Base-by-base conservation (phyloP, 2,113 vertebrate species). In the Nycticorax nycticorax region DNA sequence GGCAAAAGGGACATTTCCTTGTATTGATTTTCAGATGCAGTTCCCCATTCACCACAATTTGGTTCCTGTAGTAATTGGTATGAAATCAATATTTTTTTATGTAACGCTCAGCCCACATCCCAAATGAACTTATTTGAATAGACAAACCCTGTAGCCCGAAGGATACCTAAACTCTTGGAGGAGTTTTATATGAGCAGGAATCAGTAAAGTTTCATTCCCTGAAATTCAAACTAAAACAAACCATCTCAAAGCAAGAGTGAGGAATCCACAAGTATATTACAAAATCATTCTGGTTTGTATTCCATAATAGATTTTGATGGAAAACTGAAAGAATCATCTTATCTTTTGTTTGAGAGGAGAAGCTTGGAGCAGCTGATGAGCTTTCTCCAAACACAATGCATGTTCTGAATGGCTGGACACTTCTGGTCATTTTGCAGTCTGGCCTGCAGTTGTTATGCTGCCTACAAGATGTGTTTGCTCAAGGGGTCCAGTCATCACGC, bases 401-500 rank as follows among this genome's bases (percentile, higher is more conserved):
- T 45, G 11, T 75, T 95, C 59, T 81, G 39, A 97, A 85, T 69
- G 68, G 35, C 20, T 91, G 90, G 73, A 82, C 69, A 33, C 43
- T 93, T 91, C 43, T 74, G 66, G 33, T 80, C n/a, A 3, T 80
- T 94, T 94, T 94, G 48, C 60, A 89, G 72, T 27, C 74, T 92
- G 86, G 62, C 55, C 74, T 83, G 79, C 63, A 47, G 89, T 96
- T 96, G 78, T 96, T 96, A 91, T 88, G 88, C 85, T 97, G 92
- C 59, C 52, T 98, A 85, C 77, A 92, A 97, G 92, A 96, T 91
- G 71, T 98, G 96, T 98, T 98, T 98, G 97, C 96, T 98, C 93
- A 98, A 96, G 85, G 93, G 85, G 96, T 98, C 96, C 97, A 97
- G 96, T 97, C 97, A 97, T 96, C 95, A 95, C 3, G 33, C 95